Base-by-base conservation (phyloP, 1,140 invertebrate species). In the Micrasema minimum region DNA sequence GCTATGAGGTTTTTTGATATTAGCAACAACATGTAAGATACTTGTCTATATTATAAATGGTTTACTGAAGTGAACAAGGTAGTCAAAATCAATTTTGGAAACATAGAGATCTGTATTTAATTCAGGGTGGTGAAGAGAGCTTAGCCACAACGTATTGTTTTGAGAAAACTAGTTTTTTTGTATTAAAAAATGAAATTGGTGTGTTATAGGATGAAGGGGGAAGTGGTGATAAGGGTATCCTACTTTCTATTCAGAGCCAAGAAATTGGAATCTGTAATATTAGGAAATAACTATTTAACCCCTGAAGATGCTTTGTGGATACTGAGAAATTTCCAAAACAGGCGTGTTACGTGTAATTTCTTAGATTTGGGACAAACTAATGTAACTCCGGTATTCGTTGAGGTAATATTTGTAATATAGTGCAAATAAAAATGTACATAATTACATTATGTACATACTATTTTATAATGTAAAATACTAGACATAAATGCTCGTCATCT, bases 1-100 rank as follows among this genome's bases (percentile, higher is more conserved):
- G 31, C 68, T 5, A 66, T 80, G 11, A 64, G 64, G 48, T 26
- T 74, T 35, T 61, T 80, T 41, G 76, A 79, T 67, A 37, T 80
- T 1, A 80, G 77, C 69, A 77, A 79, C 51, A 80, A 80, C 51
- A 76, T 69, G 78, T 77, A 57, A 62, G 70, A 66, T 76, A 72
- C 23, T 69, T 22, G 23, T 4, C 2, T 31, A n/a, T 31, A 31
- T 31, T 31, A 31, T 31, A 7, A 31, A 31, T 31, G 7, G 7
- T 31, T 31, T 31, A 31, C 26, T n/a, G n/a, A n/a, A n/a, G n/a
- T n/a, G n/a, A n/a, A n/a, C n/a, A n/a, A n/a, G n/a, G n/a, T n/a
- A n/a, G n/a, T n/a, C n/a, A n/a, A n/a, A n/a, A n/a, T n/a, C n/a
- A n/a, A n/a, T n/a, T n/a, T n/a, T n/a, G n/a, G n/a, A n/a, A n/a